phyloP scores from a whole-genome alignment of 2,113 vertebrate species.

The Progne subis region DNA sequence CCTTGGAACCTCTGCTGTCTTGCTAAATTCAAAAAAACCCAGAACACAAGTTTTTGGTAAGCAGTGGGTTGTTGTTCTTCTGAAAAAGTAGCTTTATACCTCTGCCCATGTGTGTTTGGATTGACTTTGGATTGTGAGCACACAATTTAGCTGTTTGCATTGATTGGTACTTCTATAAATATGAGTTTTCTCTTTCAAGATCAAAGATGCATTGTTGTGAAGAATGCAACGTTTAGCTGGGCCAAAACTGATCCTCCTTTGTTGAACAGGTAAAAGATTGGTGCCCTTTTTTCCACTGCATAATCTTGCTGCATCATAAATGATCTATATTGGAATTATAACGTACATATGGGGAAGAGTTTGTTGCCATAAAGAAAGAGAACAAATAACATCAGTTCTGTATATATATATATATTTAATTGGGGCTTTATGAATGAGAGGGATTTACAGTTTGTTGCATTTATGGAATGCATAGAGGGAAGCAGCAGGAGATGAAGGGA shows the following conservation, averaged over 20 bases:
- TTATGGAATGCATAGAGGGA: not conserved
- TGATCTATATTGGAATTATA: not conserved
- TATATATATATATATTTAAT: not conserved
- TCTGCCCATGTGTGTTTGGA: not conserved
- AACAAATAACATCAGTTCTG: not conserved
- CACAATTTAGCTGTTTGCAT: not conserved
- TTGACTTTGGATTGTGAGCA: not conserved
- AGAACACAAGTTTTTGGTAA: not conserved
- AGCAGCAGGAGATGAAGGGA: not conserved
- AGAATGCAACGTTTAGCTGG: conserved; percentile 89
- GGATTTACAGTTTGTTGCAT: not conserved
- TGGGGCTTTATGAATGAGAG: not conserved
- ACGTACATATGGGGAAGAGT: not conserved
- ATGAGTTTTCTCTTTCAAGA: conserved; percentile 58
- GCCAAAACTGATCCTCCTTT: conserved; percentile 80
- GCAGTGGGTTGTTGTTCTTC: not conserved
- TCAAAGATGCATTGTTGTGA: conserved; percentile 78
- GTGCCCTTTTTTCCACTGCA: not conserved
- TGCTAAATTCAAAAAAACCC: not conserved
- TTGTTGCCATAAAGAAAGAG: not conserved
- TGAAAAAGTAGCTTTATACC: not conserved
- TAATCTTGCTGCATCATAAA: not conserved
- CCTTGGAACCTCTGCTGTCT: not conserved
- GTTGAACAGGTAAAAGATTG: conserved; percentile 81
- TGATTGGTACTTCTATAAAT: not conserved